phyloP scores from a whole-genome alignment of 2,113 vertebrate genomes.

The Lophura nycthemera region DNA sequence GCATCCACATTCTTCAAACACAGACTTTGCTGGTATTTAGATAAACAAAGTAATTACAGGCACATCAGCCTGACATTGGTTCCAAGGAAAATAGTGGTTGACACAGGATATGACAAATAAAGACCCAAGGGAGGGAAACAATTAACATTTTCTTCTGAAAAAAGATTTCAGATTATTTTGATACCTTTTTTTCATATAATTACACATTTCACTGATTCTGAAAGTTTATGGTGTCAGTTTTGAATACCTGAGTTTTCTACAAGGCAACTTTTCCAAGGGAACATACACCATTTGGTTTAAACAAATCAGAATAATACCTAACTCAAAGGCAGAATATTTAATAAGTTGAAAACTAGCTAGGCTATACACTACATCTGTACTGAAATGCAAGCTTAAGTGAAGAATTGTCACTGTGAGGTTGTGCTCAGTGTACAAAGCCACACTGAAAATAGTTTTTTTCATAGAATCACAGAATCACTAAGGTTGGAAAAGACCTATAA shows the following conservation, averaged over 20 bases:
- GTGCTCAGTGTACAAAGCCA: not conserved
- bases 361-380: not conserved
- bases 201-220: not conserved
- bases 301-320: not conserved
- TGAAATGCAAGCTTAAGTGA: not conserved
- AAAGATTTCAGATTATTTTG: not conserved
- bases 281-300: accelerated
- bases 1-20: not conserved
- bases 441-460: not conserved
- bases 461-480: too few relatives aligned
- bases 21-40: not conserved
- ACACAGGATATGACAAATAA: not conserved
- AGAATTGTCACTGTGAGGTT: not conserved
- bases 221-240: not conserved
- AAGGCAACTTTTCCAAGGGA: not conserved
- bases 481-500: too few relatives aligned
- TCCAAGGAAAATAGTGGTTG: not conserved
- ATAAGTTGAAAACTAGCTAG: not conserved
- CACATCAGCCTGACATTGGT: not conserved
- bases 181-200: not conserved
- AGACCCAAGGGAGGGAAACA: not conserved
- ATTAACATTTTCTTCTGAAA: not conserved
- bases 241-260: not conserved
- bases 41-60: not conserved
- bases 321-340: not conserved